Evolutionary conservation across 2,888 invertebrate genomes (phyloP), one percentile per base, ranked within the genome.

Genomic region (Fragum whitleyi): DNA sequence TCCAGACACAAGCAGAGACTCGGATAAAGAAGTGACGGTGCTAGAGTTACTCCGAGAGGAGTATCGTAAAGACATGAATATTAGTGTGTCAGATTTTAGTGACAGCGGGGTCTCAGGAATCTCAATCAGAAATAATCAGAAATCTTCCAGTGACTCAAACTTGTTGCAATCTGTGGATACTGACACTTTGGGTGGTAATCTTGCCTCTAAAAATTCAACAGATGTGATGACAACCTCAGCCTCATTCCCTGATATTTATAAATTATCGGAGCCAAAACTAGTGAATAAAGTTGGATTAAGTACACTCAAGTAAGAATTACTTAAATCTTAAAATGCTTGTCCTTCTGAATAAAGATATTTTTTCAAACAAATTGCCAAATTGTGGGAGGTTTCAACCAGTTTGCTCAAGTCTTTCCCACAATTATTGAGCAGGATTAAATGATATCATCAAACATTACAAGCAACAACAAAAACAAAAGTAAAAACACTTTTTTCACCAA

Each of bases 11-110:
- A 74, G 55, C 16, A 75, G 61, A 47, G 81, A 84, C 19, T 36
- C 73, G 0, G 82, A 79, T 39, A 85, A 85, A 9, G 84, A 86
- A 72, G 77, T 91, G 73, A 92, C 91, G 42, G 89, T 91, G 42
- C 87, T 90, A 69, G 91, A 92, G 77, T 87, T 92, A 36, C 79
- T 92, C 53, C 86, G 88, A 68, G 90, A 91, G 77, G 92, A 92
- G 76, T 88, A 87, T 78, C 76, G 69, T 23, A 62, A 74, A 14
- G 77, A 84, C 26, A 73, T 75, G 36, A 71, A 73, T 32, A 72
- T 69, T 32, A 81, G 78, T 68, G 71, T 82, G 19, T 82, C 83
- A n/a, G 81, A 86, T 36, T 81, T 81, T 42, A 78, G 75, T 42
- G 79, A 77, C 57, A 78, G 81, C 0, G 81, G 77, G n/a, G 74